Evolutionary conservation across 2,888 invertebrate species (phyloP).

Genomic region (Plebejus melissa): DNA sequence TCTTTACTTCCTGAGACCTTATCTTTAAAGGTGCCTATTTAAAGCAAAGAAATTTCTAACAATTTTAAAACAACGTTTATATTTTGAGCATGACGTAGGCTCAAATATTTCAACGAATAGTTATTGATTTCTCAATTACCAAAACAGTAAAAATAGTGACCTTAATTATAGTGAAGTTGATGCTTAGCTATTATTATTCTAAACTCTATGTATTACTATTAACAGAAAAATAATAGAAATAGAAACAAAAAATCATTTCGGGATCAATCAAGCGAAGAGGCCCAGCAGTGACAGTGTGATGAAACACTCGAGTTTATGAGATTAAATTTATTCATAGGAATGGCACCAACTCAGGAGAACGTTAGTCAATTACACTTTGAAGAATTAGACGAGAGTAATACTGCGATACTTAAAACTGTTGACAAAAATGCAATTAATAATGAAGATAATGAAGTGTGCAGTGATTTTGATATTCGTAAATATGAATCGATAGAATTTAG

Average conservation of each 20-base stretch:
- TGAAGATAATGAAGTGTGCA: conserved; percentile 48
- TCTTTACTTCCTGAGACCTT: not conserved
- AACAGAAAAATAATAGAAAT: not conserved
- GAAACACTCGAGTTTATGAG: conserved; percentile 8
- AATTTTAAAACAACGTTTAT: not conserved
- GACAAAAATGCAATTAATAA: conserved; percentile 51
- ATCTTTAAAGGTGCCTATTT: not conserved
- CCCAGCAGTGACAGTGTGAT: not conserved
- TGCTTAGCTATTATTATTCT: no score
- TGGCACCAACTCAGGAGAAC: conserved; percentile 61
- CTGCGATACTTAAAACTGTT: conserved; percentile 45
- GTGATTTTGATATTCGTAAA: conserved; percentile 59
- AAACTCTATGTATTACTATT: no score
- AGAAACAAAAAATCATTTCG: not conserved
- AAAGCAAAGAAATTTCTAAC: not conserved
- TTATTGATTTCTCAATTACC: no score
- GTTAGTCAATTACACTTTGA: conserved; percentile 52
- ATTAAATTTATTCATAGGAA: conserved; percentile 37
- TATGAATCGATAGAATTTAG: conserved; percentile 75
- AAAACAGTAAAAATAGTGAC: no score
- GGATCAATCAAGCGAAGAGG: not conserved
- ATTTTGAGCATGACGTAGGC: not conserved
- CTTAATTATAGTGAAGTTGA: no score
- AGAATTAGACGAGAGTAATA: conserved; percentile 40
- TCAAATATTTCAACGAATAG: not conserved